Percentiles rank a stretch among this genome's conserved stretches.
phyloP scores from a whole-genome alignment of 1,140 invertebrate species.

The Drosophila repleta region DNA sequence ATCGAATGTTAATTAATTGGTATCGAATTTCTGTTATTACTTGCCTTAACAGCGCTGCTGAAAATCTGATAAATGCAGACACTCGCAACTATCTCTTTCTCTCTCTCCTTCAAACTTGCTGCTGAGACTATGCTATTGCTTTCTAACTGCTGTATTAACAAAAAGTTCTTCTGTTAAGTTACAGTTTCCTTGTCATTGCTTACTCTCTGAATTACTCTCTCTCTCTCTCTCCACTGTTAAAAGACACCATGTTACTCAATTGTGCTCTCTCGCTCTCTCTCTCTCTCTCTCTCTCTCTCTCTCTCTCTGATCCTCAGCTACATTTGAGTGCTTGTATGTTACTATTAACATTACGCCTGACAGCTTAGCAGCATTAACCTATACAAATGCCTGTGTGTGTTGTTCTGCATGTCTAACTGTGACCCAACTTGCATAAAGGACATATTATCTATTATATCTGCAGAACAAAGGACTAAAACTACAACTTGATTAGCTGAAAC shows the following conservation, averaged over 20 bases:
- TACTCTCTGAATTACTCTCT: too few relatives aligned
- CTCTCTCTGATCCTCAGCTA: background rate
- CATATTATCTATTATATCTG: slow-evolving; percentile 2
- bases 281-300: too few relatives aligned
- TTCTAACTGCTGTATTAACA: background rate
- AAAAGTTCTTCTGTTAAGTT: background rate
- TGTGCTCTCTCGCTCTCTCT: too few relatives aligned
- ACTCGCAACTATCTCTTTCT: too few relatives aligned
- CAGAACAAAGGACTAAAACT: slow-evolving; percentile 23
- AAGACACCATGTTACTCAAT: too few relatives aligned
- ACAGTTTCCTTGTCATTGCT: background rate
- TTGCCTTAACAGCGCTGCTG: too few relatives aligned
- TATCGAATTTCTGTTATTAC: too few relatives aligned
- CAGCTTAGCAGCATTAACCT: background rate
- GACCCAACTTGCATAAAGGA: background rate
- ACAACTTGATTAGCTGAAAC: slow-evolving; percentile 37
- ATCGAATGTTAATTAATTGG: too few relatives aligned
- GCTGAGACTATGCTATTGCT: background rate
- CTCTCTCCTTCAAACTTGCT: too few relatives aligned
- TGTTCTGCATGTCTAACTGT: background rate
- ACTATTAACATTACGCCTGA: background rate
- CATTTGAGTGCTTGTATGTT: background rate
- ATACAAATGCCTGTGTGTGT: too few relatives aligned
- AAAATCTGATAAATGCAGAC: too few relatives aligned
- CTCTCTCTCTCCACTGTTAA: too few relatives aligned